Evolutionary conservation across 2,797 vertebrate genomes (phyloP), one percentile per base, ranked within the genome.

Genomic region (Gallirallus australis): DNA sequence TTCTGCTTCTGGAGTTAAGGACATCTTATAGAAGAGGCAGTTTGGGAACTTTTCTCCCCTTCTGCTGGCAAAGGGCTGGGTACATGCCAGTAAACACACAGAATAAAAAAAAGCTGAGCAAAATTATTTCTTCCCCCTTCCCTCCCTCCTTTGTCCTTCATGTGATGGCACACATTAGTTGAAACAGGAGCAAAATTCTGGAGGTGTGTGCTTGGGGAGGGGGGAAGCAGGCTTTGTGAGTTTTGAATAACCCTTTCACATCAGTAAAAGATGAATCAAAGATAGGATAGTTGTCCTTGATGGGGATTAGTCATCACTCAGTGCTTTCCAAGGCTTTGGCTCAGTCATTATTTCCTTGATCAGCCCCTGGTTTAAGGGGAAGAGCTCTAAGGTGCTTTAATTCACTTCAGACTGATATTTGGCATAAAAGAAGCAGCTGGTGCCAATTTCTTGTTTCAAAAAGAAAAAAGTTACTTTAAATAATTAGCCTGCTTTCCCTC

Each of bases 391-490:
- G 82, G 88, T 94, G 94, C 80, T 97, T 96, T 81, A 60, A 77
- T 89, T 79, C 63, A 35, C 47, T 91, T 64, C 92, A 96, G 86
- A 80, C 88, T 50, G 52, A 56, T 57, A 75, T 89, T 93, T 61
- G 37, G 89, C 96, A 95, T 96, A 53, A 91, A 93, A 97, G 71
- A 61, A 96, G 96, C 93, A 95, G 92, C 86, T 95, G 95, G 90
- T 92, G 85, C 92, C 96, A 85, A 71, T 93, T 96, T 94, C 88
- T 65, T 93, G 73, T 79, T 95, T 92, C 95, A 93, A 94, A 95
- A 92, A 97, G 96, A 94, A 54, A 60, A 84, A 59, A 71, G 60
- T 39, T 40, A 73, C 96, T 97, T 96, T 82, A 96, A 97, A 97
- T 97, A 87, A 82, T 82, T 61, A 95, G 72, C 81, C 95, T 97